Percentiles rank a stretch among this genome's conserved stretches.
Conservation (phyloP, 2,888 invertebrate species). For the Sclerodermus sp. region DNA sequence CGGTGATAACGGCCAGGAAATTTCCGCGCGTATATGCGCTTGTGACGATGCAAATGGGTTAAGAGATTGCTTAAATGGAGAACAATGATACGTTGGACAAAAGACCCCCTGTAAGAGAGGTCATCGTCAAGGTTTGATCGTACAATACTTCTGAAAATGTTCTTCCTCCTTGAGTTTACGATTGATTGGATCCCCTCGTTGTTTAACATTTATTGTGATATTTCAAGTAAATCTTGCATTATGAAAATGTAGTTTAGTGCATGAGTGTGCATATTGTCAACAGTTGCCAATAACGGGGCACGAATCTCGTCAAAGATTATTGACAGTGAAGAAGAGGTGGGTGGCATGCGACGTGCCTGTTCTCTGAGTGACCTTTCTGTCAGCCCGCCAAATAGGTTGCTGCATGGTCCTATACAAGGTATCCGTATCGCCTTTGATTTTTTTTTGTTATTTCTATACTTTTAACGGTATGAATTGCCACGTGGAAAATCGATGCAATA, state of each 20-base stretch:
- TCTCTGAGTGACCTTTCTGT: constrained; percentile 77
- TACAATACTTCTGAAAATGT: no score
- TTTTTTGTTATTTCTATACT: constrained; percentile 11
- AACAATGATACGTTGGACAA: no score
- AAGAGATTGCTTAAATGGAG: no score
- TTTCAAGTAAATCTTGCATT: not conserved
- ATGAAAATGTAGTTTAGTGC: constrained; percentile 45
- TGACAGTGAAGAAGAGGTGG: constrained; percentile 58
- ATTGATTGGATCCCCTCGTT: no score
- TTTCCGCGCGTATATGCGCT: no score
- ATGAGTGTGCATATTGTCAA: constrained; percentile 53
- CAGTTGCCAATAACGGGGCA: constrained; percentile 52
- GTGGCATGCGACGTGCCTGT: constrained; percentile 76
- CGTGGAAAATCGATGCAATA: not conserved
- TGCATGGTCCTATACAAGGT: constrained; percentile 66
- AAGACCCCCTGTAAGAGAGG: no score
- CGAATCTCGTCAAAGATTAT: constrained; percentile 50
- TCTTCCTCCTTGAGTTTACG: no score
- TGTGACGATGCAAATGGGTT: no score
- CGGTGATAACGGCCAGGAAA: no score
- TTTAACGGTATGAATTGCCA: constrained; percentile 7
- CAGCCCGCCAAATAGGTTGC: constrained; percentile 65
- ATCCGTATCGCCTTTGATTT: constrained; percentile 41
- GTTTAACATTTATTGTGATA: no score
- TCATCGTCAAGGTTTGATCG: no score